Evolutionary conservation across 2,113 vertebrate genomes (phyloP), one percentile per base, ranked within the genome.

Genomic region (Lutjanus erythropterus): DNA sequence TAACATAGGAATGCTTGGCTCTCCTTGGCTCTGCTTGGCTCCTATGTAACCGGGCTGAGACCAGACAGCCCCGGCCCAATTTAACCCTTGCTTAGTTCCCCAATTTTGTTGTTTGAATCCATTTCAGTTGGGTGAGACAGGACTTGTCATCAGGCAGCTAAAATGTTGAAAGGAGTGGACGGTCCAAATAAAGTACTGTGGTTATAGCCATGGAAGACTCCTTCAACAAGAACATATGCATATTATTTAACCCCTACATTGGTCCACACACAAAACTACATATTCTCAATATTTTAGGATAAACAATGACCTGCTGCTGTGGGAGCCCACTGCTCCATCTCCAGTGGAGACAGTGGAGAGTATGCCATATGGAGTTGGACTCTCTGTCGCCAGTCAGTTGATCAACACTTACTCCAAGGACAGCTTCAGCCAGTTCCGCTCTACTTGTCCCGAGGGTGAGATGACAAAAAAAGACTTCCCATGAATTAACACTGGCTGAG

Each of bases 271-370:
- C 69, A 35, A 62, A 37, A 65, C 25, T 33, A 1, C 19, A n/a
- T 88, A 42, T 92, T 81, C n/a, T 93, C 78, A 83, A 74, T 82
- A 85, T 93, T 85, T 18, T 90, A 99, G 98, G 91, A 96, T 99
- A 91, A 99, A 98, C 89, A 99, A 99, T 88, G 98, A 99, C 85
- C 92, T 99, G 82, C 87, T 99, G 27, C 94, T 99, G 6, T 99
- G 98, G 98, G 98, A 99, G 88, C 98, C 98, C 56, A 99, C 97
- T 31, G 98, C 98, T 80, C 98, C 98, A 6, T 99, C 98, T 62
- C 98, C 98, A 19, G 98, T 99, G 79, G 98, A 99, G 93, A 99
- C 97, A 0, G 95, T 98, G 78, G 98, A 99, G 88, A 98, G 94
- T 86, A 95, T 99, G 93, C 97, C 98, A 2, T 99, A 97, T 0